Evolutionary conservation across 2,888 invertebrate species (phyloP).

Genomic region (Nesidiocoris tenuis): DNA sequence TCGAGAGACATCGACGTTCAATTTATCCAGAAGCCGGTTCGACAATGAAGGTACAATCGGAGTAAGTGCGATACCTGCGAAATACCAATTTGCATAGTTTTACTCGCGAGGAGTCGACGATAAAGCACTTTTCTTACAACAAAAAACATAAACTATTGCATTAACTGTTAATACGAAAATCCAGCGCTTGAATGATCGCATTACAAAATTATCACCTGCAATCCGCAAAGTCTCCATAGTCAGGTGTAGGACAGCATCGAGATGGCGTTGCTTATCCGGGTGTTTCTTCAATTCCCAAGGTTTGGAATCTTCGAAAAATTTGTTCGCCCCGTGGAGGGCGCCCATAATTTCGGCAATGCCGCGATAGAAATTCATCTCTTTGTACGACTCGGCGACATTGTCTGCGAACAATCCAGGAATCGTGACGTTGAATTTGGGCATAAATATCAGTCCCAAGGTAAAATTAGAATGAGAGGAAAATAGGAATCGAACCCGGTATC

Average conservation of each 20-base stretch:
- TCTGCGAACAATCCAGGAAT: too few species aligned
- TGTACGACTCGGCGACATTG: constrained; percentile 67
- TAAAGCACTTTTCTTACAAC: too few species aligned
- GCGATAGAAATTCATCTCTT: constrained; percentile 76
- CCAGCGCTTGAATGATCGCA: too few species aligned
- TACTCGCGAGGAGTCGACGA: too few species aligned
- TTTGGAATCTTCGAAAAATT: constrained; percentile 79
- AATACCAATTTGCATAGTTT: too few species aligned
- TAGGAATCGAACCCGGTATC: too few species aligned
- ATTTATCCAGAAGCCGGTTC: constrained; percentile 67
- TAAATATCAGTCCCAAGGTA: neutral
- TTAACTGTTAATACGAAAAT: too few species aligned
- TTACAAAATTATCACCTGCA: constrained; percentile 59
- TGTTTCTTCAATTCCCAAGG: constrained; percentile 83
- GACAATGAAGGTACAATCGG: constrained; percentile 81
- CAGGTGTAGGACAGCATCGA: constrained; percentile 75
- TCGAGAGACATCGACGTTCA: constrained; percentile 58
- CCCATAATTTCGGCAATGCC: constrained; percentile 75
- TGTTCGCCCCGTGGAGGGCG: constrained; percentile 75
- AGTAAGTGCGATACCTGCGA: constrained; percentile 72
- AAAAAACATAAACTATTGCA: too few species aligned
- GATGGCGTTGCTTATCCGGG: constrained; percentile 56
- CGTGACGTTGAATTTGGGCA: constrained; percentile 48
- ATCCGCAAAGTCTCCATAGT: constrained; percentile 79
- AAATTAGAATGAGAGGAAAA: neutral